Evolutionary conservation across 2,888 invertebrate genomes (phyloP), one percentile per base, ranked within the genome.

Genomic region (Chrysina gloriosa): DNA sequence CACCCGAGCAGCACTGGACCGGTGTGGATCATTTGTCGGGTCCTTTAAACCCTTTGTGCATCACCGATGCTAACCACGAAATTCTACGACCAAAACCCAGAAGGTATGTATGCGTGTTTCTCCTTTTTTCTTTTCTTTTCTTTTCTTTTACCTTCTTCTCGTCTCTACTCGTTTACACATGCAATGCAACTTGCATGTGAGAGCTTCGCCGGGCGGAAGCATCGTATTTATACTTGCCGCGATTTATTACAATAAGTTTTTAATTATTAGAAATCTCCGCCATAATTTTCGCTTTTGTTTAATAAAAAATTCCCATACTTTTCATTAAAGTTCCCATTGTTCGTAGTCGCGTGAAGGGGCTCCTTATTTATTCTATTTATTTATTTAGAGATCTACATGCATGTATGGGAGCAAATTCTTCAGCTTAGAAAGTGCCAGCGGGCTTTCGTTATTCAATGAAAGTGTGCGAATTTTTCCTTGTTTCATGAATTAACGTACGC

Each of bases 71-170:
- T 75, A 92, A 91, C 76, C 94, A 94, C 84, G 94, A 94, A 84
- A 94, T 94, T 78, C 88, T 94, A 72, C 86, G 94, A 71, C 94
- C 94, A 7, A 94, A 94, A 82, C 94, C 94, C 6, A 88, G 94
- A 81, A 90, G 94, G 93, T 93, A 68, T 50, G 54, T 45, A 31
- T 45, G 29, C 14, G 14, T 50, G n/a, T n/a, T n/a, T n/a, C n/a
- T n/a, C n/a, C n/a, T n/a, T n/a, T n/a, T n/a, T n/a, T n/a, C n/a
- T n/a, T n/a, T n/a, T n/a, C 42, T 36, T 56, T 56, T 21, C 1
- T 56, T 19, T 6, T 39, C 4, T 56, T 39, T 34, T 9, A 16
- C 29, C 4, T 25, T 16, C 4, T 54, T 29, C 54, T 54, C 6
- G 25, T 14, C n/a, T n/a, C n/a, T n/a, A n/a, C n/a, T n/a, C n/a